Conservation (phyloP, 2,113 vertebrate genomes). For the Entomyzon cyanotis region DNA sequence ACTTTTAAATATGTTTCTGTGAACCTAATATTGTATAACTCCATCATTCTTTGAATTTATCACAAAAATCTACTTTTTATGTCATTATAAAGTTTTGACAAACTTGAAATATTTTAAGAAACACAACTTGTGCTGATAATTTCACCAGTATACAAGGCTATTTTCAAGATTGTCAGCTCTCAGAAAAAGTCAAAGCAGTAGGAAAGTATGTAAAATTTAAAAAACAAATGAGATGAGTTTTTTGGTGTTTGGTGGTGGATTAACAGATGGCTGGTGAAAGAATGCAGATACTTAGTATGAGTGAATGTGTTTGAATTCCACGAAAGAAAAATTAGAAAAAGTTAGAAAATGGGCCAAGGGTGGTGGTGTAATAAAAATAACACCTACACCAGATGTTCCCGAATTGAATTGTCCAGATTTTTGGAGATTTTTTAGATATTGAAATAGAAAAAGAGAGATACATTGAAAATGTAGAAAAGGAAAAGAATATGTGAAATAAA, state of each 20-base stretch:
- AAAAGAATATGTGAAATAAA: neutral
- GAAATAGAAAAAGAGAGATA: neutral
- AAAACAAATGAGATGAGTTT: slow-evolving; percentile 32
- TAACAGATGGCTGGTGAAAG: slow-evolving; percentile 43
- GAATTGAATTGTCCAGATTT: neutral
- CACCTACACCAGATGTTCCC: neutral
- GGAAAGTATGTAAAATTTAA: slow-evolving; percentile 34
- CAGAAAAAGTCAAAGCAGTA: neutral
- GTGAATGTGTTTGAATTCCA: neutral
- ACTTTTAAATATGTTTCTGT: neutral
- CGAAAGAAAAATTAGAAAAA: neutral
- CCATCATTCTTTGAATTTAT: neutral
- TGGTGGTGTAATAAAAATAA: neutral
- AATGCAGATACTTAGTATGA: slow-evolving; percentile 12
- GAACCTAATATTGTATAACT: neutral
- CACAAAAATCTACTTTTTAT: neutral
- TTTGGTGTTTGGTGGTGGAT: neutral
- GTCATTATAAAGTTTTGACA: neutral
- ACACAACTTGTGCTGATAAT: neutral
- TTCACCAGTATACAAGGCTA: neutral
- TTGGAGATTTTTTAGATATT: neutral
- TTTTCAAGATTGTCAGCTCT: slow-evolving; percentile 23
- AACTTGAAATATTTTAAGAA: neutral
- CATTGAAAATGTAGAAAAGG: neutral
- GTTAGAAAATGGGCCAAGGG: neutral